Evolutionary conservation across 1,140 invertebrate genomes (phyloP).

Genomic region (Drosophila nigrodunni): DNA sequence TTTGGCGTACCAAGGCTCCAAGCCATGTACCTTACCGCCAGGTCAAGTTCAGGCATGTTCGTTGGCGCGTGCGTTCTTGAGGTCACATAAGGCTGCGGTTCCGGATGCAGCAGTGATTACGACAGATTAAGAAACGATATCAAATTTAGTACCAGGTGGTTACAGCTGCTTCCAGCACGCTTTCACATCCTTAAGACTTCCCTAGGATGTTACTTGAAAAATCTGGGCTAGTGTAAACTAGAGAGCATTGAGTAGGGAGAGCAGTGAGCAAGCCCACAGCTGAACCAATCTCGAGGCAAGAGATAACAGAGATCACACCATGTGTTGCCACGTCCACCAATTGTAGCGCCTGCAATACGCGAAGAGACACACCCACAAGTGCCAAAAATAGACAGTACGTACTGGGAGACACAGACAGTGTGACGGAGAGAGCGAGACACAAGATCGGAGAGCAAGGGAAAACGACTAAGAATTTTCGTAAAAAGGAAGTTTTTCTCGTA

Average conservation of each 20-base stretch:
- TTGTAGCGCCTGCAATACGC: slow-evolving; percentile 38
- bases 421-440: slow-evolving; percentile 13
- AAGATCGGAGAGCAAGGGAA: background rate
- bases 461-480: slow-evolving; percentile 8
- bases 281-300: slow-evolving; percentile 64
- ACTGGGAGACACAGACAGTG: background rate
- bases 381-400: slow-evolving; percentile 65
- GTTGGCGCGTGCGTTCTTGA: slow-evolving; percentile 33
- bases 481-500: slow-evolving; percentile 18
- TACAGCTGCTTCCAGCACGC: slow-evolving; percentile 41
- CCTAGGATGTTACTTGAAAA: background rate
- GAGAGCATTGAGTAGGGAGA: background rate
- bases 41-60: slow-evolving; percentile 12
- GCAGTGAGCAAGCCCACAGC: slow-evolving; percentile 32
- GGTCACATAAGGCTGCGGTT: slow-evolving; percentile 21
- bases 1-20: background rate
- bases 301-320: slow-evolving; percentile 70
- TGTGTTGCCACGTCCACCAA: slow-evolving; percentile 70
- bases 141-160: slow-evolving; percentile 46
- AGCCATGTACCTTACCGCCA: background rate
- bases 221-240: slow-evolving; percentile 23
- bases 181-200: slow-evolving; percentile 30
- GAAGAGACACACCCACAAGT: slow-evolving; percentile 60
- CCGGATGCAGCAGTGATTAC: slow-evolving; percentile 12
- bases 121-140: slow-evolving; percentile 36